Evolutionary conservation across 1,140 invertebrate genomes (phyloP), one percentile per base, ranked within the genome.

Genomic region (Diploscapter pachys): DNA sequence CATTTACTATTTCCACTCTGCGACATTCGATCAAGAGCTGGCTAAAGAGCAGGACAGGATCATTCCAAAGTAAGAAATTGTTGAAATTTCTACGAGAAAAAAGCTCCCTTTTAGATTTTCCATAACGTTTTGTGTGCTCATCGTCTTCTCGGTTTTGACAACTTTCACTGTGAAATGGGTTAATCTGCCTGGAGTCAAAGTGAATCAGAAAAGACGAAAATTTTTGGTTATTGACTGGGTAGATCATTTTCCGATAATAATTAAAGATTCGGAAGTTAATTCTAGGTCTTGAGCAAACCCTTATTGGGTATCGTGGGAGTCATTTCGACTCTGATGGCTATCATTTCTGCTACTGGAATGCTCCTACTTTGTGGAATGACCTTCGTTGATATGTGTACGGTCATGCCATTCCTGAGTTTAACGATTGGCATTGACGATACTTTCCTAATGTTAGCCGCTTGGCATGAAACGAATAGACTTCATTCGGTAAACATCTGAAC

Each of bases 311-410:
- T 83, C 11, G 66, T 71, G 57, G 81, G 94, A 3, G 95, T 96
- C 80, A 82, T 96, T 3, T 93, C 92, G 0, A 93, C 94, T 0
- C 90, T 91, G 0, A 91, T 96, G 90, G 93, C 93, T 5, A 95
- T 94, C 0, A 86, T 91, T 0, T 92, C 93, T 1, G 92, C 93
- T 0, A 95, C 96, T 81, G 94, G 95, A 61, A 87, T 93, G 55
- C 92, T 93, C 74, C 92, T 94, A 86, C 94, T 95, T 86, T 88
- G 92, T 67, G 93, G 92, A 4, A 90, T 96, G 56, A 92, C 93
- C 75, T 96, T 96, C 86, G 95, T 96, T 78, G 93, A 93, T 50
- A 93, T 97, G 75, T 95, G 95, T 87, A 89, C 95, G 62, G 93
- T 93, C 0, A 94, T 94, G 9, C 94, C 94, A 3, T 95, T 96